Percentiles rank a stretch among this genome's conserved stretches.
These are phyloP conservation scores for Forbesichthys agassizii DNA, from an alignment of 2,113 vertebrate species.

Conservation along the genomic window DNA sequence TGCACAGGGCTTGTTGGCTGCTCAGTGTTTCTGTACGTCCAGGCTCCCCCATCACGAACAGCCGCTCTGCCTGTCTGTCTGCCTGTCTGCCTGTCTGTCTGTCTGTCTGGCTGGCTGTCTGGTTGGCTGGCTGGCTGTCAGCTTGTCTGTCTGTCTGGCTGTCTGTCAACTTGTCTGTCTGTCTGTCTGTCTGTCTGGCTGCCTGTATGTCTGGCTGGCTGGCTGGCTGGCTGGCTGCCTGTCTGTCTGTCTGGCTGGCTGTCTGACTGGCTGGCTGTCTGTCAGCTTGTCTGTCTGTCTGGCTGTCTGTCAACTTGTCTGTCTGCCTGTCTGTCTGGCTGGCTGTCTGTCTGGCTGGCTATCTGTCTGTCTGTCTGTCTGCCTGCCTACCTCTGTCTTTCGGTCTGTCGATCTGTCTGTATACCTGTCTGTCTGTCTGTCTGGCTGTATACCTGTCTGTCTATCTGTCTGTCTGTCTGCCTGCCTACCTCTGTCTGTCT, in stretches of 20 bases:
- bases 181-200: neutral
- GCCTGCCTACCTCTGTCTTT: no score
- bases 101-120: neutral
- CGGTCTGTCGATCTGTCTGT: neutral
- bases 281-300: neutral
- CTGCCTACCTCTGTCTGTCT: neutral
- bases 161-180: neutral
- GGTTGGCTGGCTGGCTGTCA: neutral
- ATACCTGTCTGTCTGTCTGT: neutral
- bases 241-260: neutral
- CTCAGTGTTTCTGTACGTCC: constrained; percentile 43
- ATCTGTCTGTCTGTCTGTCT: neutral
- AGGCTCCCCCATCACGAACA: constrained; percentile 50
- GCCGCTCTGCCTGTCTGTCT: neutral
- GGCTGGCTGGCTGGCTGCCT: neutral
- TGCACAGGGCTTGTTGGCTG: constrained; percentile 60
- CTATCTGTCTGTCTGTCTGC: neutral
- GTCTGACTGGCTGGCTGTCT: neutral
- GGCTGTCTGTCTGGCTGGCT: neutral
- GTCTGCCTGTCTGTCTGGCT: no score
- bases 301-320: neutral
- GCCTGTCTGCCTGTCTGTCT: neutral
- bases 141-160: neutral
- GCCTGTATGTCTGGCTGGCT: neutral
- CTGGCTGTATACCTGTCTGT: neutral